Evolutionary conservation across 2,888 invertebrate species (phyloP).

Genomic region (Hirtodrosophila histrioides): DNA sequence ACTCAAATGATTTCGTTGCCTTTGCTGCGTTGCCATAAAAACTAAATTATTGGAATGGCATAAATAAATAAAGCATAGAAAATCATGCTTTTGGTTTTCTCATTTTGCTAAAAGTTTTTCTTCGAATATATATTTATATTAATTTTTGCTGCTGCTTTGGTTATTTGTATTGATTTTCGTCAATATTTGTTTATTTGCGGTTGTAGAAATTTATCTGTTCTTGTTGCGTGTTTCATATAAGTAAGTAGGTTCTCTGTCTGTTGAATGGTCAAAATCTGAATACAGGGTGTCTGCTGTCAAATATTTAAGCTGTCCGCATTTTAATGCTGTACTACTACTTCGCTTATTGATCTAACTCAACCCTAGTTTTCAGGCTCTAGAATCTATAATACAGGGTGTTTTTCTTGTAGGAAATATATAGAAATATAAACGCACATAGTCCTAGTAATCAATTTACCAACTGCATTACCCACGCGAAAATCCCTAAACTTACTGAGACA

Average conservation of each 20-base stretch:
- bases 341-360: no score
- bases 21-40: slow-evolving; percentile 41
- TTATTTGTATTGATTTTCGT: slow-evolving; percentile 64
- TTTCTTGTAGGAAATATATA: no score
- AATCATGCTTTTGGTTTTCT: slow-evolving; percentile 24
- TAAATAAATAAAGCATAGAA: slow-evolving; percentile 23
- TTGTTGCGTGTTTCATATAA: slow-evolving; percentile 37
- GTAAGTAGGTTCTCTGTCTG: slow-evolving; percentile 10
- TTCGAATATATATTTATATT: slow-evolving; percentile 26
- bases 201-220: slow-evolving; percentile 56
- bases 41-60: slow-evolving; percentile 31
- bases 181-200: slow-evolving; percentile 76
- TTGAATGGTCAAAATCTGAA: not conserved
- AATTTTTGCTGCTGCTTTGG: slow-evolving; percentile 30
- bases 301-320: no score
- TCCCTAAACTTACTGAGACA: no score
- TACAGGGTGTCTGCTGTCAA: slow-evolving; percentile 39
- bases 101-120: slow-evolving; percentile 3
- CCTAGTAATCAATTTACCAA: no score
- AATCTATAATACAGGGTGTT: no score
- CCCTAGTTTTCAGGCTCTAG: no score
- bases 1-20: slow-evolving; percentile 57
- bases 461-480: no score
- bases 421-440: no score
- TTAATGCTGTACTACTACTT: no score